Evolutionary conservation across 2,797 vertebrate species (phyloP).

Genomic region (Macroramphosus scolopax): DNA sequence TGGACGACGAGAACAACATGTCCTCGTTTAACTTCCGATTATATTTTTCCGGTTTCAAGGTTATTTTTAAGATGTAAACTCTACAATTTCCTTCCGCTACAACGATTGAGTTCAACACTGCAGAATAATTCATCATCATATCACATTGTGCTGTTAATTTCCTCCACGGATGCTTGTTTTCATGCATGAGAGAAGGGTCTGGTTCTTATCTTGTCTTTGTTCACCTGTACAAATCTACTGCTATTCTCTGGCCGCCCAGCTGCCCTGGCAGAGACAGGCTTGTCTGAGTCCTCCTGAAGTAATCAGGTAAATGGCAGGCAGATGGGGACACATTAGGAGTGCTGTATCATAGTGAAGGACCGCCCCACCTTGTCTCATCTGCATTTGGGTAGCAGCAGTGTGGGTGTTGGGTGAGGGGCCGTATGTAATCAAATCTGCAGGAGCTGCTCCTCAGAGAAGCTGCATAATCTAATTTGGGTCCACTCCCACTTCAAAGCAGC

Average conservation of each 20-base stretch:
- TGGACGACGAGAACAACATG: constrained; percentile 26
- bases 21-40: constrained; percentile 11
- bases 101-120: no score
- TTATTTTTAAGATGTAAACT: constrained; percentile 6
- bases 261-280: constrained; percentile 42
- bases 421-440: constrained; percentile 74
- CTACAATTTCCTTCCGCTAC: no score
- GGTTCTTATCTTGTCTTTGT: constrained; percentile 33
- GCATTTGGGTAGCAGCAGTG: constrained; percentile 22
- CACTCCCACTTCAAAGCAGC: constrained; percentile 74
- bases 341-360: constrained; percentile 42
- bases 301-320: constrained; percentile 72
- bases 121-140: no score
- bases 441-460: constrained; percentile 63
- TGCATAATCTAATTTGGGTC: constrained; percentile 72
- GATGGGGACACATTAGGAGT: constrained; percentile 58
- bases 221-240: constrained; percentile 31
- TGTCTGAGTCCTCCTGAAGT: constrained; percentile 42
- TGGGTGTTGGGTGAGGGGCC: constrained; percentile 26
- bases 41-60: constrained; percentile 9
- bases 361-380: constrained; percentile 47
- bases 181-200: constrained; percentile 12
- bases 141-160: no score
- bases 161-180: constrained; percentile 17
- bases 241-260: constrained; percentile 37